Base-by-base conservation (phyloP, 2,797 vertebrate species). In the Poeciliopsis presidionis region DNA sequence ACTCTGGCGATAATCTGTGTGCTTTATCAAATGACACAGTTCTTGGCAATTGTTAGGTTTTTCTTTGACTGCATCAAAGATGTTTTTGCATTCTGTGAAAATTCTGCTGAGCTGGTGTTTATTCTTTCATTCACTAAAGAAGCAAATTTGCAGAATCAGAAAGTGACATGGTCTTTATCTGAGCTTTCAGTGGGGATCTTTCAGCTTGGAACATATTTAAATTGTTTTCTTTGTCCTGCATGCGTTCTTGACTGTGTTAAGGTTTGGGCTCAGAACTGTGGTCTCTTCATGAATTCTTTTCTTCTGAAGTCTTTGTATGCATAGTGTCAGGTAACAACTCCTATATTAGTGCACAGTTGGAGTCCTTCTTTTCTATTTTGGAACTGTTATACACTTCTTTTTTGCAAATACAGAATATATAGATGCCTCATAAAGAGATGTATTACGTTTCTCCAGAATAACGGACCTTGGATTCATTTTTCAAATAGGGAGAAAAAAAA, bases 271-370 rank as follows among this genome's bases (percentile, higher is more conserved):
- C 74, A 47, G 75, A 75, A 72, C 73, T 86, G 77, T 82, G 82
- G 86, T 82, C 87, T 83, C 91, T 92, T 93, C 82, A 81, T 84
- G 79, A 87, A 94, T 92, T 88, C 87, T 79, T 91, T 77, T 83
- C 53, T 36, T 82, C 79, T 94, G 91, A 93, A 94, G 89, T 94
- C 91, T 93, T 86, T 95, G 91, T 91, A 74, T 92, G 89, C 85
- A 90, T 90, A 92, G 92, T 90, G 88, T 95, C 92, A 90, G 90
- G 81, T 94, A 89, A 90, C 91, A 3, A 86, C 88, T 88, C 83
- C 80, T 81, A 76, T 81, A 72, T 85, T 84, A 51, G 71, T 72
- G 79, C 87, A 80, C 90, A 79, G 90, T 84, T 83, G 86, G 86
- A 85, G 85, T 80, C 82, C 83, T 86, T 86, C 88, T 57, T 61